Percentiles rank a stretch among this genome's conserved stretches.
Conservation (phyloP, 2,113 vertebrate species). For the Ceyx cyanopectus region DNA sequence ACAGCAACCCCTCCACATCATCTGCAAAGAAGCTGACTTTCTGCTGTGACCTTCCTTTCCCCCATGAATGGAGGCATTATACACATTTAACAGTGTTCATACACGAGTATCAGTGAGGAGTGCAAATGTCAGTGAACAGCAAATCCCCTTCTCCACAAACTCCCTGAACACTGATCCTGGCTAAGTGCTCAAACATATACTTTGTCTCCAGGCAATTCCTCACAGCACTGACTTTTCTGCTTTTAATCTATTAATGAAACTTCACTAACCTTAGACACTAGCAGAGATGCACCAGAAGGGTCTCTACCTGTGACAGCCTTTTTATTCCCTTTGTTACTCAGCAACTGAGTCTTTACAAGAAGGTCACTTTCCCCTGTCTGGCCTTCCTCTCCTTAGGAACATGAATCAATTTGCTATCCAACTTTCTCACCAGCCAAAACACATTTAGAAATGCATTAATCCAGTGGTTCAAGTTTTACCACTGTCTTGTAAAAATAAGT, state of each 20-base stretch:
- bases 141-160: background rate
- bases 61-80: slow-evolving; percentile 34
- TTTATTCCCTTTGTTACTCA: background rate
- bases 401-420: background rate
- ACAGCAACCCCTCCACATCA: slow-evolving; percentile 5
- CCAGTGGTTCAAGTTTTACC: background rate
- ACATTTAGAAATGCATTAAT: background rate
- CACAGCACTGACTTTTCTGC: background rate
- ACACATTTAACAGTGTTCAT: background rate
- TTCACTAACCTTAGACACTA: background rate
- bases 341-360: background rate
- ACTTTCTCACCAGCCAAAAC: background rate
- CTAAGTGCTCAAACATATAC: background rate
- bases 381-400: background rate
- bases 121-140: background rate
- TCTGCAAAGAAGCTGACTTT: background rate
- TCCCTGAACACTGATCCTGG: background rate
- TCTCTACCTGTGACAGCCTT: background rate
- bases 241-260: background rate
- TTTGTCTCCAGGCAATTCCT: background rate
- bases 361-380: background rate
- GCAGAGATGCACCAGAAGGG: background rate
- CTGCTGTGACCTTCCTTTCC: background rate
- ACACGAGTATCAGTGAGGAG: background rate
- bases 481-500: slow-evolving; percentile 3